phyloP scores from a whole-genome alignment of 1,140 invertebrate genomes.

The Scaptomyza hsui region DNA sequence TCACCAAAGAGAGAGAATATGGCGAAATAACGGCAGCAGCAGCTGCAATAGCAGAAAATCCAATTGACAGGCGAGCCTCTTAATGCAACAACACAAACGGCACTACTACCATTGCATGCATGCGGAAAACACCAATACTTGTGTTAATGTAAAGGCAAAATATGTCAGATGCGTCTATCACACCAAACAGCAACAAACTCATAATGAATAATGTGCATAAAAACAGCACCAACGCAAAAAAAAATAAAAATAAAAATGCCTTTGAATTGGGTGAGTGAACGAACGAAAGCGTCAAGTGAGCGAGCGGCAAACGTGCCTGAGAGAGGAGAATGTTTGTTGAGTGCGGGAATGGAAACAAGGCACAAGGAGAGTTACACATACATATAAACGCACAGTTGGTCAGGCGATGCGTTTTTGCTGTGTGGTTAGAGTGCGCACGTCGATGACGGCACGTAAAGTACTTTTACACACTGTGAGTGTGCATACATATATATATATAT shows the following conservation, averaged over 20 bases:
- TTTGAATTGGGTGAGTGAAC: slow-evolving; percentile 32
- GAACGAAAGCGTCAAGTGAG: slow-evolving; percentile 5
- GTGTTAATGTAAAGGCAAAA: slow-evolving; percentile 8
- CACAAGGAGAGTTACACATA: slow-evolving; percentile 27
- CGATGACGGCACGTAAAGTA: slow-evolving; percentile 38
- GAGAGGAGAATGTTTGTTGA: not conserved
- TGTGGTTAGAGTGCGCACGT: slow-evolving; percentile 32
- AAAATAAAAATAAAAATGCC: not conserved
- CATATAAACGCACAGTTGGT: slow-evolving; percentile 6
- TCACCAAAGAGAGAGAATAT: not conserved
- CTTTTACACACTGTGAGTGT: not conserved
- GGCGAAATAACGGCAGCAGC: slow-evolving; percentile 13
- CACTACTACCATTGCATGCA: not conserved
- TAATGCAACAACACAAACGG: slow-evolving; percentile 11
- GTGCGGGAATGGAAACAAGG: too few relatives aligned
- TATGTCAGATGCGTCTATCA: slow-evolving; percentile 3
- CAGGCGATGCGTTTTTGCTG: slow-evolving; percentile 27
- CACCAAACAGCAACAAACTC: slow-evolving; percentile 7
- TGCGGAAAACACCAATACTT: not conserved
- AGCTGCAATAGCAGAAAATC: slow-evolving; percentile 17
- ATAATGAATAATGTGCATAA: slow-evolving; percentile 7
- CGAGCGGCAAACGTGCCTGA: not conserved
- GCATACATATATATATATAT: not conserved
- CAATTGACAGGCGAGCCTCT: slow-evolving; percentile 30
- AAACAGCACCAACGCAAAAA: not conserved